Conservation (phyloP, 2,888 invertebrate genomes). For the Rhamnusium bicolor region DNA sequence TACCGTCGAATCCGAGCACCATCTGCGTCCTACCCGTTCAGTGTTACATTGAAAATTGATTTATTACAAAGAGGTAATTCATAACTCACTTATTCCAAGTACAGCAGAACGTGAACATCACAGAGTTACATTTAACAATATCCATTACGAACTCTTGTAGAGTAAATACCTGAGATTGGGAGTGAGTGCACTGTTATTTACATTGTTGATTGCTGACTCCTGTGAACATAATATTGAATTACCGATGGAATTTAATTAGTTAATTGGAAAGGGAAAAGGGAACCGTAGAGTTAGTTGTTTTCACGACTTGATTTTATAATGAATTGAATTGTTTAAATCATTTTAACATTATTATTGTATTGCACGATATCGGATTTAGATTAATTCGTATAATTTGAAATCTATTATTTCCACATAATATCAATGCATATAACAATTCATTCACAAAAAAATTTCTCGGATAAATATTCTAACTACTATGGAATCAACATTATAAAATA, state of each 20-base stretch:
- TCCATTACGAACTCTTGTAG: constrained; percentile 27
- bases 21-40: not conserved
- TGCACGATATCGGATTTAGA: not conserved
- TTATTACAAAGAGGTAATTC: constrained; percentile 19
- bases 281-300: constrained; percentile 1
- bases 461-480: no score
- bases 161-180: constrained; percentile 31
- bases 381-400: not conserved
- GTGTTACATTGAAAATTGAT: constrained; percentile 11
- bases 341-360: not conserved
- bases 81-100: constrained; percentile 19
- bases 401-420: not conserved
- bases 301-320: constrained; percentile 6
- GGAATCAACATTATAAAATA: no score
- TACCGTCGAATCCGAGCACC: not conserved
- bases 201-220: constrained; percentile 39
- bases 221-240: constrained; percentile 31
- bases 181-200: constrained; percentile 29
- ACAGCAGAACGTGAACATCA: constrained; percentile 6
- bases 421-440: no score
- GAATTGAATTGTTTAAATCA: constrained; percentile 1
- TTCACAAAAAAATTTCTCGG: no score
- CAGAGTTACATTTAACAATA: not conserved
- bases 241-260: constrained; percentile 36
- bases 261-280: constrained; percentile 35